These are phyloP conservation scores for Procapra przewalskii DNA, from an alignment of 2,113 vertebrate genomes.

Conservation along the genomic window DNA sequence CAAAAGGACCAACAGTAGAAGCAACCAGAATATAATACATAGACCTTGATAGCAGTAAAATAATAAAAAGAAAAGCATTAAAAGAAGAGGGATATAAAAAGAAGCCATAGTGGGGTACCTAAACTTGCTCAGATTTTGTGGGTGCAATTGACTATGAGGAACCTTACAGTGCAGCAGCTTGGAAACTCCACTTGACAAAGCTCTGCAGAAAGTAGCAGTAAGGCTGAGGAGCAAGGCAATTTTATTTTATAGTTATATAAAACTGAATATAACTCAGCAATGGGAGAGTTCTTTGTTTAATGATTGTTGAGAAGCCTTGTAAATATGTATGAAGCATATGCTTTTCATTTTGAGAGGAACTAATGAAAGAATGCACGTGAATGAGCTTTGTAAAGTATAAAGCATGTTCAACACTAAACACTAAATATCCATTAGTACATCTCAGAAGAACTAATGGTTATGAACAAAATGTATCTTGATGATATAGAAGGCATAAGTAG, in stretches of 20 bases:
- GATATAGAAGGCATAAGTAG: neutral
- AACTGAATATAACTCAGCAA: neutral
- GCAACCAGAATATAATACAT: neutral
- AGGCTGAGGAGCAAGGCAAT: neutral
- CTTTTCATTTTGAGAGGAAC: conserved; percentile 25
- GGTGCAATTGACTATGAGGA: neutral
- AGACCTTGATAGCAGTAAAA: neutral
- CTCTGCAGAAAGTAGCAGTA: neutral
- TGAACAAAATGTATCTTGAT: neutral
- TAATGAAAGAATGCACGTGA: conserved; percentile 31
- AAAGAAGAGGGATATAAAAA: neutral
- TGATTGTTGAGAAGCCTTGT: conserved; percentile 27
- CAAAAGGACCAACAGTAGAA: neutral
- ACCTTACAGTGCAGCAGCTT: neutral
- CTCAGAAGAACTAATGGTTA: neutral
- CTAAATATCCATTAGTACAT: neutral
- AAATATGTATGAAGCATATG: conserved; percentile 37
- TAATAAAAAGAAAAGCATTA: neutral
- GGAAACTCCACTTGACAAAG: neutral
- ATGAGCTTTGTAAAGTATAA: conserved; percentile 23
- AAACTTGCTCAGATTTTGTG: neutral
- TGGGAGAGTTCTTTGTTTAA: conserved; percentile 35
- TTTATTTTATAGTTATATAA: conserved; percentile 25
- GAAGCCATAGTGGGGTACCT: neutral
- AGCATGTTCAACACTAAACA: neutral